phyloP scores from a whole-genome alignment of 2,113 vertebrate species.

The Rousettus leschenaultii region DNA sequence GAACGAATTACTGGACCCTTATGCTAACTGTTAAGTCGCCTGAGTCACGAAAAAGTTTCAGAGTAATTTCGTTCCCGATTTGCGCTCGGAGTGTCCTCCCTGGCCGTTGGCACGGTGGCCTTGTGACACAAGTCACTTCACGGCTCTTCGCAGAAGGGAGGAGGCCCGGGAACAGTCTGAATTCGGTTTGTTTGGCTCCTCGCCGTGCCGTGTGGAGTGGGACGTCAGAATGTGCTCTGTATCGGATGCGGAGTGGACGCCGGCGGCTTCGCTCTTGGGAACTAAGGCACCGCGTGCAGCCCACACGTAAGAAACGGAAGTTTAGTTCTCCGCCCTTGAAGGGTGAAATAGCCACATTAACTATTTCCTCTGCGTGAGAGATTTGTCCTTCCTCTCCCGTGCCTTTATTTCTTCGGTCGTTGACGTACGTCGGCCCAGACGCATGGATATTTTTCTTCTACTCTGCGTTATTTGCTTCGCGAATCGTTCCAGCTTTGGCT shows the following conservation, averaged over 20 bases:
- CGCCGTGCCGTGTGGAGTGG: background rate
- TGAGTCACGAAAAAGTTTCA: background rate
- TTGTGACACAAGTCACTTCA: background rate
- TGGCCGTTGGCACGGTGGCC: background rate
- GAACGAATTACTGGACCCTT: slow-evolving; percentile 8
- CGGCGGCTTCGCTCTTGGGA: background rate
- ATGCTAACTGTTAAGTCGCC: slow-evolving; percentile 49
- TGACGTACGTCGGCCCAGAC: background rate
- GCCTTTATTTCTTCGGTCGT: background rate
- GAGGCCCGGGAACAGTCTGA: background rate
- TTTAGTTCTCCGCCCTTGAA: background rate
- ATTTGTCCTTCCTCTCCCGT: background rate
- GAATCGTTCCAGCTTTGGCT: too few relatives aligned
- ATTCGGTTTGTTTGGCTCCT: slow-evolving; percentile 3
- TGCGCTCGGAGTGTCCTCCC: background rate
- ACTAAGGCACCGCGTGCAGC: too few relatives aligned
- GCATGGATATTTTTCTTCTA: background rate
- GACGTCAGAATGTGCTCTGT: background rate
- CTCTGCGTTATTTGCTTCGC: background rate
- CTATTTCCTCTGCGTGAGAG: background rate
- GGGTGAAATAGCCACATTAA: too few relatives aligned
- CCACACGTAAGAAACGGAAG: background rate
- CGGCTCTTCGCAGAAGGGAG: background rate
- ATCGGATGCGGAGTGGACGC: background rate
- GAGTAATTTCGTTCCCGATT: background rate